Evolutionary conservation across 2,888 invertebrate genomes (phyloP).

Genomic region (Idaea dimidiata): DNA sequence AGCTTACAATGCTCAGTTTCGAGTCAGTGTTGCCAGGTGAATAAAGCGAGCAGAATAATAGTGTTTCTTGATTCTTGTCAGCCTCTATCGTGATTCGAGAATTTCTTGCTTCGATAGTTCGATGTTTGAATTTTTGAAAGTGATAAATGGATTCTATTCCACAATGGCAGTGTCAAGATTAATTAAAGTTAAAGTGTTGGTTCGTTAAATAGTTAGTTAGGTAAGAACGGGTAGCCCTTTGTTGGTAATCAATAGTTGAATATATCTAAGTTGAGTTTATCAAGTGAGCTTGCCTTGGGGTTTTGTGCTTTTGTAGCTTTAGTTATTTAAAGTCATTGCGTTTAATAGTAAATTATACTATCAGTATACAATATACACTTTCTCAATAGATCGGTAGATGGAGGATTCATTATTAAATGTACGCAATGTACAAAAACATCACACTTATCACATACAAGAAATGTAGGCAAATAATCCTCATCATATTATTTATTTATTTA

Average conservation of each 20-base stretch:
- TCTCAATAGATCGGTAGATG: neutral
- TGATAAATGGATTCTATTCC: slow-evolving; percentile 71
- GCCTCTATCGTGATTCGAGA: slow-evolving; percentile 46
- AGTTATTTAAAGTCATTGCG: neutral
- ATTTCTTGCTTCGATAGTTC: slow-evolving; percentile 55
- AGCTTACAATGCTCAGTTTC: slow-evolving; percentile 32
- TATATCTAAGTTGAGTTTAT: neutral
- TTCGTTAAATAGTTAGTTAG: slow-evolving; percentile 77
- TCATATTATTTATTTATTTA: too few relatives aligned
- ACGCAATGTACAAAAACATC: too few relatives aligned
- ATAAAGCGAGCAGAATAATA: slow-evolving; percentile 43
- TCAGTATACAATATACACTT: neutral
- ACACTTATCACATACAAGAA: too few relatives aligned
- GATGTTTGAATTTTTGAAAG: slow-evolving; percentile 59
- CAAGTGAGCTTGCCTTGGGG: neutral
- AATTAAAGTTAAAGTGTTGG: slow-evolving; percentile 72
- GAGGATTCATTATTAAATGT: too few relatives aligned
- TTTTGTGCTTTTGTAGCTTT: neutral
- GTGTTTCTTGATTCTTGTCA: slow-evolving; percentile 33
- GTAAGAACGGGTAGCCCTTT: slow-evolving; percentile 60
- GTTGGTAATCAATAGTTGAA: slow-evolving; percentile 29
- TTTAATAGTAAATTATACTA: neutral
- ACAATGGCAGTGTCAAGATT: slow-evolving; percentile 74
- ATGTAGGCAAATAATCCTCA: too few relatives aligned
- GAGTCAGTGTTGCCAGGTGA: slow-evolving; percentile 46